Evolutionary conservation across 2,888 invertebrate species (phyloP), one percentile per base, ranked within the genome.

Genomic region (Meliscaeva auricollis): DNA sequence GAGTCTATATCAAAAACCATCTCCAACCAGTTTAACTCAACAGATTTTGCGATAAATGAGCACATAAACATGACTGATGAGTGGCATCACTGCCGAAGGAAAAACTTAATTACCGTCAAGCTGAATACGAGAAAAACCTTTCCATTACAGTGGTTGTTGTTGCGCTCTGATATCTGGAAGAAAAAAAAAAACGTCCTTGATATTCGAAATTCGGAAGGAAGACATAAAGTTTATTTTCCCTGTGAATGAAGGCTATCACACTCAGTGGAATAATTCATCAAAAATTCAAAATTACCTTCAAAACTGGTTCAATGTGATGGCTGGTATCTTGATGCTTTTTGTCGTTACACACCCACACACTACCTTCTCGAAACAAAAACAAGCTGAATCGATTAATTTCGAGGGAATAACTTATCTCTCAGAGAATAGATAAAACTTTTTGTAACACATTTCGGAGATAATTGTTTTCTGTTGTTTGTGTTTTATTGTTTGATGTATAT

Each of bases 1-100:
- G 2, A 2, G 26, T 26, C 26, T 26, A 2, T 26, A 2, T 26
- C 26, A 3, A 26, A 4, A 26, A 2, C 26, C 26, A 8, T 52
- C 26, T 52, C 22, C 3, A 50, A 1, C 22, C 9, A 22, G 6
- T 22, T 15, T 3, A 15, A 9, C 30, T 32, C 30, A 32, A 54
- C 15, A 54, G 54, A 54, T 54, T 54, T 54, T 32, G 9, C 20
- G 32, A 77, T 83, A 73, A 73, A 83, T 77, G 77, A 68, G 73
- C 32, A 77, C 82, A 77, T 73, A 77, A 83, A 83, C 73, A 83
- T 83, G 82, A 83, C 52, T 77, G 82, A 83, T 78, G 73, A 73
- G 68, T 48, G 73, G 54, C 77, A 83, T 83, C n/a, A n/a, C 82
- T 77, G 78, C 73, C 68, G 68, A 73, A 83, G 52, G 60, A 20